A percentile compares a stretch with the other conserved stretches of the same genome.
These are phyloP conservation scores for Dasysyrphus tricinctus DNA, from an alignment of 2,888 invertebrate species.

Conservation along the genomic window DNA sequence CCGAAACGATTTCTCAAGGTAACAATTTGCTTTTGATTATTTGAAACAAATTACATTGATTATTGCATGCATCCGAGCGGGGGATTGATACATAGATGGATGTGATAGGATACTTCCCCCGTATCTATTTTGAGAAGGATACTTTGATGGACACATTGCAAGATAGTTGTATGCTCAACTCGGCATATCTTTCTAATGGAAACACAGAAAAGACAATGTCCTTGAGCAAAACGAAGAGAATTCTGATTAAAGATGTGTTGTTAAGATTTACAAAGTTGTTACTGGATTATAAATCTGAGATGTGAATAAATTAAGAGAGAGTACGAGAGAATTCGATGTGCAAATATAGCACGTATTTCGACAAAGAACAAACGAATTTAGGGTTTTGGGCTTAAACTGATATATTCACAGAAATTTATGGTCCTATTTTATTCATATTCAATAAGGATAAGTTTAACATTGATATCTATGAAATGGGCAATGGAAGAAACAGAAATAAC, in stretches of 20 bases:
- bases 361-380: not conserved
- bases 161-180: not conserved
- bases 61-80: constrained; percentile 48
- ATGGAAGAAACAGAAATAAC: too few species aligned
- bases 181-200: not conserved
- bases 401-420: not conserved
- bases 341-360: not conserved
- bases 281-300: not conserved
- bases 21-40: constrained; percentile 71
- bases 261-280: not conserved
- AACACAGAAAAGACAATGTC: not conserved
- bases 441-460: not conserved
- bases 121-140: not conserved
- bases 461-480: too few species aligned
- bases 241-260: not conserved
- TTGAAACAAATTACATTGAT: constrained; percentile 67
- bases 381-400: not conserved
- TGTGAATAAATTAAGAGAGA: not conserved
- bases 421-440: not conserved
- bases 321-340: not conserved
- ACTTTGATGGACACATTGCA: constrained; percentile 17
- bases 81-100: not conserved
- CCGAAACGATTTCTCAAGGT: constrained; percentile 49
- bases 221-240: not conserved
- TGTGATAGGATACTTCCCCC: not conserved